Conservation (phyloP, 2,797 vertebrate genomes). For the Cryptoblepharus egeriae region DNA sequence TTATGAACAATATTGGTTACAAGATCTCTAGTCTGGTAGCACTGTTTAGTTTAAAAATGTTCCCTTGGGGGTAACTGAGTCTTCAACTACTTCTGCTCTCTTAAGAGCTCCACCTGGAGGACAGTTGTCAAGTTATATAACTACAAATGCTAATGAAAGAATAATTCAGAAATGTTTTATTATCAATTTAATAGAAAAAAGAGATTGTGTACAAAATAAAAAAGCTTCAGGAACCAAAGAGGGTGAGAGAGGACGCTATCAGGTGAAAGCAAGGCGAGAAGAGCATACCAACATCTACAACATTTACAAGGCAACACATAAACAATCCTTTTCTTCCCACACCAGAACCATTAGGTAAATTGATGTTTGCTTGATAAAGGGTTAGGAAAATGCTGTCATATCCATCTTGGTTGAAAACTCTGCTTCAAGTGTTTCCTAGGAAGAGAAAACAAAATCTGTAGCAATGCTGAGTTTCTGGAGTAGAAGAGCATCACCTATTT, state of each 20-base stretch:
- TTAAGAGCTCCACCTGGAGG: not conserved
- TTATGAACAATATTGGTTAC: no score
- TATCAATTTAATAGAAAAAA: not conserved
- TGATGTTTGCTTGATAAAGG: slow-evolving; percentile 21
- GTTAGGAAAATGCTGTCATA: slow-evolving; percentile 64
- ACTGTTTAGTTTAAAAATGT: not conserved
- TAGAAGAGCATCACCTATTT: not conserved
- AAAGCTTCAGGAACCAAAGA: not conserved
- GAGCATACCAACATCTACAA: not conserved
- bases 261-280: slow-evolving; percentile 4
- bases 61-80: not conserved
- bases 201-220: not conserved
- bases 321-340: not conserved
- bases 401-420: slow-evolving; percentile 80
- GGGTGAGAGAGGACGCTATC: not conserved
- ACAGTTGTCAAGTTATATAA: not conserved
- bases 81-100: not conserved
- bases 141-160: not conserved
- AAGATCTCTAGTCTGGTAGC: not conserved
- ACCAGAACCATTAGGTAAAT: slow-evolving; percentile 19
- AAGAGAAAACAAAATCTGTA: slow-evolving; percentile 32
- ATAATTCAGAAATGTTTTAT: not conserved
- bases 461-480: not conserved
- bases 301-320: not conserved
- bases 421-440: slow-evolving; percentile 81